These are phyloP conservation scores for Stenolophus ochropezus DNA, from an alignment of 2,888 invertebrate species.

Conservation along the genomic window DNA sequence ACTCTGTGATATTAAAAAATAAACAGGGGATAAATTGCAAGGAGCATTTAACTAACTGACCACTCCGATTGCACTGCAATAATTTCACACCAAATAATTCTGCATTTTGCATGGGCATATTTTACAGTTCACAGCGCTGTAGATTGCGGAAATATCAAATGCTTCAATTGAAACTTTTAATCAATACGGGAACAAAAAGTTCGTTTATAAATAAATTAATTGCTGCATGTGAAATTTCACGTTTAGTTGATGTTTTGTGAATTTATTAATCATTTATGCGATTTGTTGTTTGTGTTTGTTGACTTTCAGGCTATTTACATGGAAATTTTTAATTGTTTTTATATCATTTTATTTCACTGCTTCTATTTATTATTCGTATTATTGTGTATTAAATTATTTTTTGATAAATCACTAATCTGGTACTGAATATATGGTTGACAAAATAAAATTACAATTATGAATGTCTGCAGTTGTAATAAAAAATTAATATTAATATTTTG, in stretches of 20 bases:
- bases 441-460: no score
- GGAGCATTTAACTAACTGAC: background rate
- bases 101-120: slow-evolving; percentile 1
- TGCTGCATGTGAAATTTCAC: background rate
- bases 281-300: background rate
- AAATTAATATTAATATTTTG: no score
- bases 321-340: no score
- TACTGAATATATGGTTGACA: no score
- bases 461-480: no score
- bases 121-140: slow-evolving; percentile 7
- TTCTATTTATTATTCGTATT: no score
- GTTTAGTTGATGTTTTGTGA: background rate
- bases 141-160: background rate
- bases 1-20: background rate
- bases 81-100: slow-evolving; percentile 30
- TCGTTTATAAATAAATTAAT: background rate
- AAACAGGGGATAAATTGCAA: background rate
- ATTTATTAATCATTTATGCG: background rate
- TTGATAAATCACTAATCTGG: no score
- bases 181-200: background rate
- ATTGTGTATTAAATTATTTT: no score
- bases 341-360: no score
- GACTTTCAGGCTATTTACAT: no score
- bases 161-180: slow-evolving; percentile 14
- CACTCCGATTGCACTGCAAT: background rate